A percentile compares a stretch with the other conserved stretches of the same genome.
These are phyloP conservation scores for Gambusia holbrooki DNA, from an alignment of 2,113 vertebrate genomes.

Conservation along the genomic window DNA sequence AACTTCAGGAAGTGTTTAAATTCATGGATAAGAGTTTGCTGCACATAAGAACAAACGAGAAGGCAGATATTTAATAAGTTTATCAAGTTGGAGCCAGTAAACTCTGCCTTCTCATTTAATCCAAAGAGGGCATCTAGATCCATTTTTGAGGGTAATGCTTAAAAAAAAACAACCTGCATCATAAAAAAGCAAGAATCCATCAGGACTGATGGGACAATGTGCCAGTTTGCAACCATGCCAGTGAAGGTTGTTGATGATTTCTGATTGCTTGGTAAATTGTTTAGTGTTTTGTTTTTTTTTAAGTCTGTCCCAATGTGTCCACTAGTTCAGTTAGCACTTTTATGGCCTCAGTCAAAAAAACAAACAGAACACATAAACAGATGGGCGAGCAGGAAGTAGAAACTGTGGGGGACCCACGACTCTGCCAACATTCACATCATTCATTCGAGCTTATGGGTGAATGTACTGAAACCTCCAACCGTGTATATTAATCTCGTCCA, in stretches of 20 bases:
- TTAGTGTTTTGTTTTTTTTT: neutral
- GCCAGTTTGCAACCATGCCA: neutral
- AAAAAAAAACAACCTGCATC: neutral
- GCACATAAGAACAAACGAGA: neutral
- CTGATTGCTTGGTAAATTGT: no score
- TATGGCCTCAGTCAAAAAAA: slow-evolving; percentile 35
- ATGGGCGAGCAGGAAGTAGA: slow-evolving; percentile 60
- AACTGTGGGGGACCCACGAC: slow-evolving; percentile 41
- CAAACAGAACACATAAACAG: slow-evolving; percentile 47
- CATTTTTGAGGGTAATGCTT: neutral
- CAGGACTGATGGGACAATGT: neutral
- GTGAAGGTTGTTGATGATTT: neutral
- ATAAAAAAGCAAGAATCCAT: neutral
- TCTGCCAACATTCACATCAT: slow-evolving; percentile 43
- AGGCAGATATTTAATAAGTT: neutral
- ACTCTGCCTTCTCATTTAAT: neutral
- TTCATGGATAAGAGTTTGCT: neutral
- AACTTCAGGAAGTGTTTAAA: no score
- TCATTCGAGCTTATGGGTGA: slow-evolving; percentile 49
- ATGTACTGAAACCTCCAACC: slow-evolving; percentile 11
- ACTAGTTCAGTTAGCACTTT: slow-evolving; percentile 6
- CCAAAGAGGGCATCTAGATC: neutral
- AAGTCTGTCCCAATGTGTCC: neutral
- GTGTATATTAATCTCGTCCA: neutral
- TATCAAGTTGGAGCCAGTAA: neutral